Evolutionary conservation across 30 jellyfish, hydroid and myxozoan species (phyloP).

Genomic region (Aurelia aurita complex sp. Pacific): DNA sequence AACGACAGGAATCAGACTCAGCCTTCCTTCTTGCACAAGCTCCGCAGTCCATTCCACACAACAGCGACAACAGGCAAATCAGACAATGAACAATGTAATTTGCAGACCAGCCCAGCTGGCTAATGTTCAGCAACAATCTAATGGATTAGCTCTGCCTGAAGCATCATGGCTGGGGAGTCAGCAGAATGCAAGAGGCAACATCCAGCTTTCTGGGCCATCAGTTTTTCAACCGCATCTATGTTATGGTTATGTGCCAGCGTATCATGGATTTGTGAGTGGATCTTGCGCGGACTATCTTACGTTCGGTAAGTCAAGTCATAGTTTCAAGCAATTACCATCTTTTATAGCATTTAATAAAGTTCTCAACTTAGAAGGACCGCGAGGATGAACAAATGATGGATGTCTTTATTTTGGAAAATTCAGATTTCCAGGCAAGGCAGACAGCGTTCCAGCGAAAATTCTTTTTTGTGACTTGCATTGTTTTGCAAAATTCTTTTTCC

Average conservation of each 20-base stretch:
- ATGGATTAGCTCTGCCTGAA: slow-evolving; percentile 3
- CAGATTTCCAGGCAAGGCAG: no score
- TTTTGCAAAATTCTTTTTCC: no score
- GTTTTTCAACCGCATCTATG: slow-evolving; percentile 65
- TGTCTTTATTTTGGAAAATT: no score
- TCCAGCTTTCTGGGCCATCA: slow-evolving; percentile 39
- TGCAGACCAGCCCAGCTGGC: slow-evolving; percentile 35
- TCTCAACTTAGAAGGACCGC: no score
- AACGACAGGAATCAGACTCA: slow-evolving; percentile 21
- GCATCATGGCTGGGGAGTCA: slow-evolving; percentile 31
- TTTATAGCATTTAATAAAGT: no score
- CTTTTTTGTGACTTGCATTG: no score
- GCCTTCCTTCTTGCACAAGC: neutral
- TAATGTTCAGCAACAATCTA: slow-evolving; percentile 13
- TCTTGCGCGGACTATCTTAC: slow-evolving; percentile 50
- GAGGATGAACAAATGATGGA: no score
- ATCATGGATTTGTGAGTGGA: slow-evolving; percentile 45
- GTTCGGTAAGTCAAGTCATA: slow-evolving; percentile 28
- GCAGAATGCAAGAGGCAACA: slow-evolving; percentile 38
- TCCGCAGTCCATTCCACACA: neutral
- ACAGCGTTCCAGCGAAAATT: no score
- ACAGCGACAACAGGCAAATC: neutral
- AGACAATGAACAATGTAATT: neutral
- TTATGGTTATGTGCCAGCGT: slow-evolving; percentile 66
- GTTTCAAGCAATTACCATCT: no score